These are phyloP conservation scores for Asbolus verrucosus DNA, from an alignment of 1,140 invertebrate genomes.

Conservation along the genomic window DNA sequence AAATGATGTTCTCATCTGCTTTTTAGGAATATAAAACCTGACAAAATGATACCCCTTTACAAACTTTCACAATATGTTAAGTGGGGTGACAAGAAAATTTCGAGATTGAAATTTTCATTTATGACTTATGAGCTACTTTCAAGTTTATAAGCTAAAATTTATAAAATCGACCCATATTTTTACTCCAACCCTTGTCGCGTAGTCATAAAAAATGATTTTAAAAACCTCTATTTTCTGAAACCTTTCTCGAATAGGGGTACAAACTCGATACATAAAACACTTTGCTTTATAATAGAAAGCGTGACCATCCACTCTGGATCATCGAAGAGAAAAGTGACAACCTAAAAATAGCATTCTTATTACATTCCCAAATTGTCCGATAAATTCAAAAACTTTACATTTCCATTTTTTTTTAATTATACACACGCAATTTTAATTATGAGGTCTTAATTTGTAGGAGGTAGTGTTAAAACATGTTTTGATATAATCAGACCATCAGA, in stretches of 20 bases:
- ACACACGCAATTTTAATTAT: constrained; percentile 18
- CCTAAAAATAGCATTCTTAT: neutral
- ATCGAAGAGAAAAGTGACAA: neutral
- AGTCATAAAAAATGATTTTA: constrained; percentile 18
- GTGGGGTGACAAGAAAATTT: constrained; percentile 22
- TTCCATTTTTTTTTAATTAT: no score
- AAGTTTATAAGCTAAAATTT: constrained; percentile 20
- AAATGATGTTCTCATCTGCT: neutral
- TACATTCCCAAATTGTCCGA: no score
- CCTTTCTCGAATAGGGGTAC: neutral
- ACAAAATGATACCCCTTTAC: neutral
- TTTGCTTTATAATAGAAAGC: neutral
- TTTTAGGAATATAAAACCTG: constrained; percentile 14
- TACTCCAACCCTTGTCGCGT: neutral
- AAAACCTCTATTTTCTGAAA: neutral
- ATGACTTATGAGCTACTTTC: constrained; percentile 16
- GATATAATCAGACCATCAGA: neutral
- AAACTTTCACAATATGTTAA: constrained; percentile 36
- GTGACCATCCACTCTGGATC: no score
- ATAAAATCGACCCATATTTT: constrained; percentile 14
- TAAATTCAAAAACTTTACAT: no score
- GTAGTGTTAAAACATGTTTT: constrained; percentile 7
- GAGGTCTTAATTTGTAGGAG: constrained; percentile 26
- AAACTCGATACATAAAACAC: constrained; percentile 9
- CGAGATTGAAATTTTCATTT: constrained; percentile 30